phyloP scores from a whole-genome alignment of 2,113 vertebrate species.

The Lycocorax pyrrhopterus region DNA sequence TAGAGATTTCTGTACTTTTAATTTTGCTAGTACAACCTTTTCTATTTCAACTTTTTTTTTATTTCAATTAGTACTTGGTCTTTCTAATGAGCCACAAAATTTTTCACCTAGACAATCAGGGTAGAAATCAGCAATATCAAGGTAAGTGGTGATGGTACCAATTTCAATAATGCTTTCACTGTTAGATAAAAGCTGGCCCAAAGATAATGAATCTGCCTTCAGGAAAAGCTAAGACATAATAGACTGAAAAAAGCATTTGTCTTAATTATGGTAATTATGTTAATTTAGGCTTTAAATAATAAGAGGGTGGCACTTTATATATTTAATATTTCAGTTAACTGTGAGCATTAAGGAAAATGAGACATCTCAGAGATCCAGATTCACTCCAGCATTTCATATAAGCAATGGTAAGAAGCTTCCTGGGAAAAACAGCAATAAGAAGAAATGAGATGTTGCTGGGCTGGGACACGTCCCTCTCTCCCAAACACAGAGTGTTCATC shows the following conservation, averaged over 20 bases:
- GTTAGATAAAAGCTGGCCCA: not conserved
- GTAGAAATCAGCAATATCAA: not conserved
- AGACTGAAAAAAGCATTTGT: not conserved
- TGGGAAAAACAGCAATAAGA: not conserved
- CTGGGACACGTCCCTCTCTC: not conserved
- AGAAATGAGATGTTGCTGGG: not conserved
- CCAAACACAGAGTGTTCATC: not conserved
- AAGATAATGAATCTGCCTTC: constrained; percentile 8
- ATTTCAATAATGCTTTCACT: constrained; percentile 37
- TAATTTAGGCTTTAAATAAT: constrained; percentile 22
- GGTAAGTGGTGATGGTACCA: not conserved
- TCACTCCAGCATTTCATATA: not conserved
- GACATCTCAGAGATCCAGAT: not conserved
- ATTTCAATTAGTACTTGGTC: not conserved
- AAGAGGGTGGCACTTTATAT: not conserved
- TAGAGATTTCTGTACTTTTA: not conserved
- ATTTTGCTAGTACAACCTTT: not conserved
- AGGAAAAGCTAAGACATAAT: not conserved
- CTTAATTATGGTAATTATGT: constrained; percentile 13
- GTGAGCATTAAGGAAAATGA: not conserved
- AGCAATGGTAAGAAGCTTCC: not conserved
- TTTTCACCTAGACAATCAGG: not conserved
- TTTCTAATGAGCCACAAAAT: not conserved
- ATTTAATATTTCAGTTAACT: not conserved
- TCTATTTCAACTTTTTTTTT: not conserved